Conservation (phyloP, 2,113 vertebrate genomes). For the Meriones unguiculatus region DNA sequence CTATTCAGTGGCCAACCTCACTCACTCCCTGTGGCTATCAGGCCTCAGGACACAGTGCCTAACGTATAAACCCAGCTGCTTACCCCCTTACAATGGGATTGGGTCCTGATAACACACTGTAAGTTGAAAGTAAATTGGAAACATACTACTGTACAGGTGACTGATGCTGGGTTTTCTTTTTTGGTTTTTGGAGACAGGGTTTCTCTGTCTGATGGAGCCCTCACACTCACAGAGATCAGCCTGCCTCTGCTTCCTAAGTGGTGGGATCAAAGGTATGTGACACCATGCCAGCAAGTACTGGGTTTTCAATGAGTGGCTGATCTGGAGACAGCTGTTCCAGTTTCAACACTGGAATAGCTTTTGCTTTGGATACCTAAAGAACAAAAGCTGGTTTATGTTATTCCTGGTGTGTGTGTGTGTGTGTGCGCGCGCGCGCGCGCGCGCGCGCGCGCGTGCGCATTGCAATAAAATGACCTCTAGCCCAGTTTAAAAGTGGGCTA, state of each 20-base stretch:
- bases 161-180: no score
- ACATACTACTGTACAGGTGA: neutral
- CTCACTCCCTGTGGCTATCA: neutral
- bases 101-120: no score
- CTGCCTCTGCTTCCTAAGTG: no score
- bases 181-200: no score
- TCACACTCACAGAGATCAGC: no score
- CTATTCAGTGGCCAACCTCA: neutral
- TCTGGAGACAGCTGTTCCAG: neutral
- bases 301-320: neutral
- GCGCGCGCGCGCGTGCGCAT: neutral
- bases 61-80: neutral
- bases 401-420: neutral
- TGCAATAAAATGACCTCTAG: neutral
- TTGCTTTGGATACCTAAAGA: neutral
- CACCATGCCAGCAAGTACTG: neutral
- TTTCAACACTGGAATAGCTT: neutral
- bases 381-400: neutral
- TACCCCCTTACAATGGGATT: neutral
- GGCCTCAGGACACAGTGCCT: neutral
- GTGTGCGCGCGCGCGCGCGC: neutral
- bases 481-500: neutral
- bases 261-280: no score
- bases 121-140: neutral
- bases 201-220: no score